Conservation (phyloP, 2,888 invertebrate genomes). For the Metalampra italica region DNA sequence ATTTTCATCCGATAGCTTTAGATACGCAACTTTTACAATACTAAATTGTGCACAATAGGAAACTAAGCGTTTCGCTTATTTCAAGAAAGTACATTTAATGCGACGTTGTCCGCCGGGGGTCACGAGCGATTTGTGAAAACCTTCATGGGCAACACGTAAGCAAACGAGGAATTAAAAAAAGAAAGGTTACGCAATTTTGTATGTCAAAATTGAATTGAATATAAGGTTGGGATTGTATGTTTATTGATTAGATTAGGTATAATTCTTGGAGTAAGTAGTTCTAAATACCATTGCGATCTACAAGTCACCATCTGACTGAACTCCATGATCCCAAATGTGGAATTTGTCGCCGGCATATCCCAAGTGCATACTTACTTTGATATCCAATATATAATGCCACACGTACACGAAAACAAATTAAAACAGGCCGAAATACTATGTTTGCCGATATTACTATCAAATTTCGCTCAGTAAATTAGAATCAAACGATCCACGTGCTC, state of each 20-base stretch:
- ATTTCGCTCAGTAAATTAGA: slow-evolving; percentile 55
- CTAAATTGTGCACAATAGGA: too few relatives aligned
- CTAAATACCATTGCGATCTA: neutral
- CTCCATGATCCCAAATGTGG: slow-evolving; percentile 45
- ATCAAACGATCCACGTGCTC: slow-evolving; percentile 82
- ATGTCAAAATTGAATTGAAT: slow-evolving; percentile 37
- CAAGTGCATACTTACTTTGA: slow-evolving; percentile 56
- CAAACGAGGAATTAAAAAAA: slow-evolving; percentile 68
- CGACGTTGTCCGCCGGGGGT: slow-evolving; percentile 52
- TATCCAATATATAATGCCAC: slow-evolving; percentile 41
- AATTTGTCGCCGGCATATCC: slow-evolving; percentile 53
- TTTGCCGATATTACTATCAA: slow-evolving; percentile 59
- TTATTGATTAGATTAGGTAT: neutral
- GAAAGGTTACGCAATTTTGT: slow-evolving; percentile 75
- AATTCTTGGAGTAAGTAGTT: neutral
- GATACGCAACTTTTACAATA: slow-evolving; percentile 20
- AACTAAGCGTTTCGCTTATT: too few relatives aligned
- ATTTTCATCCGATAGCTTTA: slow-evolving; percentile 12
- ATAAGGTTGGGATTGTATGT: slow-evolving; percentile 1
- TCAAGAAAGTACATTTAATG: slow-evolving; percentile 15
- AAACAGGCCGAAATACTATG: slow-evolving; percentile 41
- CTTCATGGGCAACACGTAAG: slow-evolving; percentile 76
- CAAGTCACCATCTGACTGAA: neutral
- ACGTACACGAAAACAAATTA: slow-evolving; percentile 38
- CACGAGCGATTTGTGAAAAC: slow-evolving; percentile 67